phyloP scores from a whole-genome alignment of 2,888 invertebrate species.

The Didymodactylos carnosus region DNA sequence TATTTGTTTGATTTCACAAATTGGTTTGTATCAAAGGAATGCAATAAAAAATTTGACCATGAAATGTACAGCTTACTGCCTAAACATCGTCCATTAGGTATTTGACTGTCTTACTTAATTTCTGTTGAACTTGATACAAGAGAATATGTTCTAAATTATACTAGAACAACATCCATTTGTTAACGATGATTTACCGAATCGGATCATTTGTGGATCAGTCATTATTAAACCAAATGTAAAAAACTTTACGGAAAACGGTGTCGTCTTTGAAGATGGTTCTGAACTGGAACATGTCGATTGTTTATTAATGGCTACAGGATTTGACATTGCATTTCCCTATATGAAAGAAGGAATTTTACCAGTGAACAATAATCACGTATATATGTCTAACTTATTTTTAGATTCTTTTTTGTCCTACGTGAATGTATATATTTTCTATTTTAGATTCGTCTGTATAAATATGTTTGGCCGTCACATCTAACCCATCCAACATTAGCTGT shows the following conservation, averaged over 20 bases:
- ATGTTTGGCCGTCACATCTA: conserved; percentile 31
- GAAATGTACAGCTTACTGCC: conserved; percentile 32
- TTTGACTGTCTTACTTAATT: background rate
- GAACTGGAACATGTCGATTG: conserved; percentile 26
- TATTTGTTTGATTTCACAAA: conserved; percentile 16
- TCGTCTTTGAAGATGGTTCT: conserved; percentile 26
- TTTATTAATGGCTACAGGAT: conserved; percentile 29
- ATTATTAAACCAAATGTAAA: conserved; percentile 25
- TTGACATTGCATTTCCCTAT: conserved; percentile 28
- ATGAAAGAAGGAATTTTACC: conserved; percentile 24
- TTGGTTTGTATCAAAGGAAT: conserved; percentile 12
- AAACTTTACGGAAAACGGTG: conserved; percentile 19
- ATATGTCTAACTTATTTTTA: no score
- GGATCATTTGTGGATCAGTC: conserved; percentile 29
- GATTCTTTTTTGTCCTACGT: no score
- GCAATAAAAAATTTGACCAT: conserved; percentile 31
- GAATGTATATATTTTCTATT: background rate
- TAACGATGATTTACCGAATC: conserved; percentile 34
- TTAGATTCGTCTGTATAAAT: conserved; percentile 31
- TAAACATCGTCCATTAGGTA: conserved; percentile 19
- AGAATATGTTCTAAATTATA: background rate
- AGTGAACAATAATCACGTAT: conserved; percentile 13
- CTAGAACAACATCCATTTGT: conserved; percentile 28
- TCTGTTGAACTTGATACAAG: background rate
- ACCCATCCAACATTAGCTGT: conserved; percentile 31